Percentiles rank a stretch among this genome's conserved stretches.
Conservation (phyloP, 2,113 vertebrate genomes). For the Eptesicus fuscus region DNA sequence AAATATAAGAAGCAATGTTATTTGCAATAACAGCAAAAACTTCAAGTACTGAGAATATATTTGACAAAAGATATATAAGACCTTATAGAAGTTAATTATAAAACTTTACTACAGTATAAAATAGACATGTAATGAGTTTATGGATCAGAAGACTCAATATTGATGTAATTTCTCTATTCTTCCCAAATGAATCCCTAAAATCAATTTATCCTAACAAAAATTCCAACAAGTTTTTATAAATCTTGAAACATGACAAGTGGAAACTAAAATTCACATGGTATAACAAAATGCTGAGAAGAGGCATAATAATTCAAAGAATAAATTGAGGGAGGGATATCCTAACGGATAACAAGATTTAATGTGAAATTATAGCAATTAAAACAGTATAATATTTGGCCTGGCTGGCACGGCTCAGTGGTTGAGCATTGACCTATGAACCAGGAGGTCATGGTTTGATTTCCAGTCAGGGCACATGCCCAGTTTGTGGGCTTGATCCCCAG, state of each 20-base stretch:
- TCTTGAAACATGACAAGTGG: neutral
- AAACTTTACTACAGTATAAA: neutral
- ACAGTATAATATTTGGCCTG: neutral
- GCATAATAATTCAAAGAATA: slow-evolving; percentile 2
- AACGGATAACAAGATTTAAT: neutral
- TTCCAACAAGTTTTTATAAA: neutral
- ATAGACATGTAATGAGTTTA: neutral
- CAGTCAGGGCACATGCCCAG: too few species aligned
- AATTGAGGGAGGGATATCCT: neutral
- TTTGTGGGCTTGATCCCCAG: too few species aligned
- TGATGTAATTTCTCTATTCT: neutral
- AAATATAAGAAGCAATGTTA: neutral
- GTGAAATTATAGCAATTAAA: neutral
- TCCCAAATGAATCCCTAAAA: neutral
- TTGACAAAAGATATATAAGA: neutral
- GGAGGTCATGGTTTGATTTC: too few species aligned
- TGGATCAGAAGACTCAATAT: neutral
- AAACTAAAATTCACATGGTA: slow-evolving; percentile 16
- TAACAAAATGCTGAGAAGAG: neutral
- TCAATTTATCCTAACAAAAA: slow-evolving; percentile 32
- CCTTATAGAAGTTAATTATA: neutral
- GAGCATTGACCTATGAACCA: too few species aligned
- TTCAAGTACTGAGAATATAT: neutral
- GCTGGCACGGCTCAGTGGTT: too few species aligned
- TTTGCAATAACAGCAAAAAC: neutral